Percentiles rank a stretch among this genome's conserved stretches.
These are phyloP conservation scores for Chesias legatella DNA, from an alignment of 2,888 invertebrate species.

Conservation along the genomic window DNA sequence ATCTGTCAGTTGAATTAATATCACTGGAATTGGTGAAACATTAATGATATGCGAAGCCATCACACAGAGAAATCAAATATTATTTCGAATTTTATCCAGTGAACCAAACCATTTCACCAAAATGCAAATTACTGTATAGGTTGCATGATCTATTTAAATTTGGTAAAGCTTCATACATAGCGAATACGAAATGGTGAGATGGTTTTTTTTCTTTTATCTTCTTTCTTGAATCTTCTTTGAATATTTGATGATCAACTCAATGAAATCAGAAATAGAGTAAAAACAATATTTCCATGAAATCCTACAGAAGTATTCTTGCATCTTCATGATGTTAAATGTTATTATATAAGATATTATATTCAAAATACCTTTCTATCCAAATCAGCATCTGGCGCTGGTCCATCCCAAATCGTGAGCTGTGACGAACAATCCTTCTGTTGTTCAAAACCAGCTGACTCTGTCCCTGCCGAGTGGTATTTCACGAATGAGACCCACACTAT, in stretches of 20 bases:
- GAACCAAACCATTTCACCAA: conserved; percentile 2
- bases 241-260: too few relatives aligned
- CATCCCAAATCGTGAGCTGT: conserved; percentile 88
- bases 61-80: conserved; percentile 10
- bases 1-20: conserved; percentile 7
- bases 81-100: conserved; percentile 16
- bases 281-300: too few relatives aligned
- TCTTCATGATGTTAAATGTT: too few relatives aligned
- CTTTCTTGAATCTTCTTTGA: too few relatives aligned
- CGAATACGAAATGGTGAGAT: too few relatives aligned
- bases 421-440: conserved; percentile 86
- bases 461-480: conserved; percentile 88
- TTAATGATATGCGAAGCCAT: conserved; percentile 2
- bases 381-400: conserved; percentile 80
- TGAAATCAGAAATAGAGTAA: too few relatives aligned
- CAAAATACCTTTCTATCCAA: conserved; percentile 74
- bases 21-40: conserved; percentile 1
- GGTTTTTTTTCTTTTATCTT: too few relatives aligned
- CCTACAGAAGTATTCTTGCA: too few relatives aligned
- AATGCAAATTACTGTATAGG: conserved; percentile 9
- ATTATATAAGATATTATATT: too few relatives aligned
- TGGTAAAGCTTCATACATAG: too few relatives aligned
- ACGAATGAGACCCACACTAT: conserved; percentile 92
- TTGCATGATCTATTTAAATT: conserved; percentile 2
- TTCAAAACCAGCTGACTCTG: conserved; percentile 84